Percentiles rank a stretch among this genome's conserved stretches.
phyloP scores from a whole-genome alignment of 53 echinoderm and acorn worm species.

The Holothuria leucospilota region DNA sequence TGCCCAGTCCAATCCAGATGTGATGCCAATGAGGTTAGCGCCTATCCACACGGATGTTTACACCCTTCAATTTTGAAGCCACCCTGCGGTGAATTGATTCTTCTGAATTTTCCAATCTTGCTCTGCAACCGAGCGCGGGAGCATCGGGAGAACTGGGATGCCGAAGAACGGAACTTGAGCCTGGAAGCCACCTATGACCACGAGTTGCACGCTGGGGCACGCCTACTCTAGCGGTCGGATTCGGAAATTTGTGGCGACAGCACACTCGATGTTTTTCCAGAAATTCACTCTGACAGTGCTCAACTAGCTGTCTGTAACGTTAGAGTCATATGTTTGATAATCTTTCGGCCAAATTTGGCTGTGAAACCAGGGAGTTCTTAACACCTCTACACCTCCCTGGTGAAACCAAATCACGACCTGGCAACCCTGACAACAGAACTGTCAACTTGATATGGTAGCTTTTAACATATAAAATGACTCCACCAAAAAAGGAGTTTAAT shows the following conservation, averaged over 20 bases:
- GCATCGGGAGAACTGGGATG: constrained; percentile 92
- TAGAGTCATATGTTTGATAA: too few relatives aligned
- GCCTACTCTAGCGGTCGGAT: constrained; percentile 91
- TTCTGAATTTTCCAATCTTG: constrained; percentile 39
- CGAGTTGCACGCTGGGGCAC: constrained; percentile 82
- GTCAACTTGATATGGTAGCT: too few relatives aligned
- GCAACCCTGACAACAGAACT: too few relatives aligned
- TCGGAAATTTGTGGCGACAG: constrained; percentile 93
- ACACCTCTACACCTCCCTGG: too few relatives aligned
- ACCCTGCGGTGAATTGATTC: constrained; percentile 28
- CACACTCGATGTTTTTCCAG: constrained; percentile 58
- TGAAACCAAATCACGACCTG: too few relatives aligned
- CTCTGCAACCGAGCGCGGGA: constrained; percentile 97
- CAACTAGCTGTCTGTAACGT: too few relatives aligned
- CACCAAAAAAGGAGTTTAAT: too few relatives aligned
- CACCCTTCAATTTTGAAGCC: constrained; percentile 65
- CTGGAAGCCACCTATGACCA: constrained; percentile 91
- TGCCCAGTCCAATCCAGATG: background rate
- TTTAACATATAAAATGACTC: too few relatives aligned
- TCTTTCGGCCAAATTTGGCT: too few relatives aligned
- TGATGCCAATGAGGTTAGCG: constrained; percentile 62
- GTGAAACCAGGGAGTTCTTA: too few relatives aligned
- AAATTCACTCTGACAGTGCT: too few relatives aligned
- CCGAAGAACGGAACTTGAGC: constrained; percentile 67
- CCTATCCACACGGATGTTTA: constrained; percentile 56